Evolutionary conservation across 2,113 vertebrate species (phyloP).

Genomic region (Strix uralensis): DNA sequence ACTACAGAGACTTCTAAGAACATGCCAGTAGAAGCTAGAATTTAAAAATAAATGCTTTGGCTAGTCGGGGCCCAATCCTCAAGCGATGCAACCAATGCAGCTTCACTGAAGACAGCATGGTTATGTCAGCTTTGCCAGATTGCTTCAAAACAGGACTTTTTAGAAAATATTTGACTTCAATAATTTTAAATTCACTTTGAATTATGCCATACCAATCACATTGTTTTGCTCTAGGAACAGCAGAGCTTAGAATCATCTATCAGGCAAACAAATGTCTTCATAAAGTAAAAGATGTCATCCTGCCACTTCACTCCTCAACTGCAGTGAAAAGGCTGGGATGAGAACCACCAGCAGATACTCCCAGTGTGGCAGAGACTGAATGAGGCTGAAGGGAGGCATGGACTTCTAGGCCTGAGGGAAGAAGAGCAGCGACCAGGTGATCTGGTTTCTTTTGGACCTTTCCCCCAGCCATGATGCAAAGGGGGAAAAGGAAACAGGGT

Average conservation of each 20-base stretch:
- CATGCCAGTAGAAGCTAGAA: background rate
- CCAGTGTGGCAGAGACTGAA: background rate
- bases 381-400: background rate
- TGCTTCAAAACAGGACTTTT: background rate
- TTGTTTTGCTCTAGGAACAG: background rate
- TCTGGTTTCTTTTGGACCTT: background rate
- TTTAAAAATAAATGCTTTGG: slow-evolving; percentile 54
- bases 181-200: background rate
- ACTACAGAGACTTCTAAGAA: slow-evolving; percentile 27
- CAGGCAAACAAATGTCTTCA: background rate
- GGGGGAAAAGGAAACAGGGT: background rate
- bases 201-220: background rate
- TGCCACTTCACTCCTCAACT: background rate
- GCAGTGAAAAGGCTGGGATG: background rate
- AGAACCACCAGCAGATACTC: background rate
- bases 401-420: background rate
- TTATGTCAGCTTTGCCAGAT: slow-evolving; percentile 10
- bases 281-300: background rate
- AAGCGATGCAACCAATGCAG: background rate
- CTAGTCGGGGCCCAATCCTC: background rate
- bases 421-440: background rate
- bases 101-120: background rate
- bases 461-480: background rate
- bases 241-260: background rate
- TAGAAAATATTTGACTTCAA: background rate